Evolutionary conservation across 2,113 vertebrate genomes (phyloP).

Genomic region (Vimba vimba): DNA sequence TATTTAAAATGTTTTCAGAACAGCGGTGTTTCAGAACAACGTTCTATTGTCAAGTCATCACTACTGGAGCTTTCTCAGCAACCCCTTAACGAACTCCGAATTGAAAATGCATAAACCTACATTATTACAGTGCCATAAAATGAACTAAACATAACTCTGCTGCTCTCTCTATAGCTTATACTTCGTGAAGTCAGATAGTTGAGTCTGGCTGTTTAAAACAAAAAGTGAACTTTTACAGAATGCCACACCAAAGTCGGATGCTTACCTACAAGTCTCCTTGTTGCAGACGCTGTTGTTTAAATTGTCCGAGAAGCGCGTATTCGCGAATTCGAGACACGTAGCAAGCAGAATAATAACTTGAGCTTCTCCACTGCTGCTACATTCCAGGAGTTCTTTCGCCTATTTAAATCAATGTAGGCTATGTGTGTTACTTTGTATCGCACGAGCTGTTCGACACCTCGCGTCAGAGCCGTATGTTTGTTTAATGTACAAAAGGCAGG

Average conservation of each 20-base stretch:
- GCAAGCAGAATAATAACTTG: conserved; percentile 3
- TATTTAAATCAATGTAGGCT: background rate
- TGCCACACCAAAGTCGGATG: conserved; percentile 2
- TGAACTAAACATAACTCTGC: background rate
- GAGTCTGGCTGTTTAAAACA: background rate
- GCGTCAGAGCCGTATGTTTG: conserved; percentile 53
- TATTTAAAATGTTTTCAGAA: background rate
- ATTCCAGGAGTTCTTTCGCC: conserved; percentile 13
- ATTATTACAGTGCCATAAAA: background rate
- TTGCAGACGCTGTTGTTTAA: conserved; percentile 21
- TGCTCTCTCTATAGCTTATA: too few relatives aligned
- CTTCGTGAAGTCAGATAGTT: background rate
- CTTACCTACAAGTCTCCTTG: conserved; percentile 18
- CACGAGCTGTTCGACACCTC: conserved; percentile 38
- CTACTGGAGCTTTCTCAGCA: background rate
- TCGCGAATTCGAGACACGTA: background rate
- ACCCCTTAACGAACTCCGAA: background rate
- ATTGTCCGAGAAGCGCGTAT: background rate
- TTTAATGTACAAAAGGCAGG: conserved; percentile 65
- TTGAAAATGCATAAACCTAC: background rate
- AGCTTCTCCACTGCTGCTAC: background rate
- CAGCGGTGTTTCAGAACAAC: background rate
- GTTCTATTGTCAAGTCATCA: background rate
- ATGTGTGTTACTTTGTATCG: background rate
- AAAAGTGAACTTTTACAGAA: background rate